Evolutionary conservation across 2,113 vertebrate species (phyloP).

Genomic region (Dipodomys merriami): DNA sequence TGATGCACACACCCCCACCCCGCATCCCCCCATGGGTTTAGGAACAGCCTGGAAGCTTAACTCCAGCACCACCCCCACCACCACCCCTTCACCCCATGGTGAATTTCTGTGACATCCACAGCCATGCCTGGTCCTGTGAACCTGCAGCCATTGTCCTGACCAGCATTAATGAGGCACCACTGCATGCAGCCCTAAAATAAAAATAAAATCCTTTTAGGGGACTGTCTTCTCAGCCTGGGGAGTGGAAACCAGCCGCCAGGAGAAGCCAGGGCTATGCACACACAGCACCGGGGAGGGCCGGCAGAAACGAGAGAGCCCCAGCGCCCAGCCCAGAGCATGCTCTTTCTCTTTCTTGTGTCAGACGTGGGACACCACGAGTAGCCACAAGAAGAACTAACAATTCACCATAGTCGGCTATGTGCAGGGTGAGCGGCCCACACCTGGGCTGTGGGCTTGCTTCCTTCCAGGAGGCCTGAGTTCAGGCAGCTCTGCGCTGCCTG

Average conservation of each 20-base stretch:
- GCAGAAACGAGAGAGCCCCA: too few relatives aligned
- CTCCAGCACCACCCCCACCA: background rate
- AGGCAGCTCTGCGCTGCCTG: accelerated
- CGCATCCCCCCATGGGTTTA: background rate
- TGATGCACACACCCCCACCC: accelerated
- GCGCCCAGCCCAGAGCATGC: background rate
- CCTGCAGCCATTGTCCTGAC: background rate
- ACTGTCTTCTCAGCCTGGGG: background rate
- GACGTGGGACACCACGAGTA: accelerated
- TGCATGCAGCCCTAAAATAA: background rate
- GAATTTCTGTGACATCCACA: background rate
- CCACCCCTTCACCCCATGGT: accelerated
- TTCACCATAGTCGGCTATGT: background rate
- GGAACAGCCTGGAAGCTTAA: too few relatives aligned
- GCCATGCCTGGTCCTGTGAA: too few relatives aligned
- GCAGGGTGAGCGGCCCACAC: background rate
- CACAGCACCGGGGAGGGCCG: background rate
- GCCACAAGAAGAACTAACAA: background rate
- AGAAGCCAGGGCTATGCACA: background rate
- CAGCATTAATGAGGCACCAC: background rate
- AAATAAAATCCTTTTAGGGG: background rate
- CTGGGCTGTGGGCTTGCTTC: background rate
- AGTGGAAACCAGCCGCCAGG: too few relatives aligned
- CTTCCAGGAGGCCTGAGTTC: background rate
- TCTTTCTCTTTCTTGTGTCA: background rate